Percentiles rank a stretch among this genome's conserved stretches.
Evolutionary conservation across 2,113 vertebrate species (phyloP).

Genomic region (Elaphurus davidianus): DNA sequence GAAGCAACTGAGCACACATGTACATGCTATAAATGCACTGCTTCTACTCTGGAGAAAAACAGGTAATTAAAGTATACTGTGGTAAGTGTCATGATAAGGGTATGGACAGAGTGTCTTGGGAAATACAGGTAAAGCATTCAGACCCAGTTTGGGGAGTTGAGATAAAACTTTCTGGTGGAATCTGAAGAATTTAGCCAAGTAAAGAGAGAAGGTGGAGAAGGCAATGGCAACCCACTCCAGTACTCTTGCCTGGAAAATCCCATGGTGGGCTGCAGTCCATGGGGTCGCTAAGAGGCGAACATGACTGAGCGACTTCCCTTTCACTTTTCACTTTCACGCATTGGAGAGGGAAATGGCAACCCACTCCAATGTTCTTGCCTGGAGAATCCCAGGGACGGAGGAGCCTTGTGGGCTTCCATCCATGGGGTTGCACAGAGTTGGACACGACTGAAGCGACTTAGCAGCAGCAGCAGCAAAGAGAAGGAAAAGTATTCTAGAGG

Average conservation of each 20-base stretch:
- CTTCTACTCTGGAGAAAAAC: neutral
- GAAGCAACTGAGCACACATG: neutral
- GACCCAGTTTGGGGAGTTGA: neutral
- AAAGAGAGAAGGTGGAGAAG: neutral
- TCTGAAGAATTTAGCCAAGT: neutral
- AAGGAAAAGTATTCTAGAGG: neutral
- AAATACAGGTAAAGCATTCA: neutral
- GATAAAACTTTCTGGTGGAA: neutral
- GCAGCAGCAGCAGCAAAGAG: neutral
- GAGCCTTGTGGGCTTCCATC: neutral
- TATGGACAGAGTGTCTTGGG: neutral
- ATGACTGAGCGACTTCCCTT: neutral
- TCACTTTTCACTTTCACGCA: neutral
- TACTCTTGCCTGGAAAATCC: neutral
- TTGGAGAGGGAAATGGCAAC: neutral
- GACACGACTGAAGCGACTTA: neutral
- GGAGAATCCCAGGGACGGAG: neutral
- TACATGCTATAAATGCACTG: neutral
- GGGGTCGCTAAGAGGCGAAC: neutral
- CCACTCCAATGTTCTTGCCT: neutral
- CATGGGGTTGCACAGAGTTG: neutral
- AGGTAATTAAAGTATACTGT: neutral
- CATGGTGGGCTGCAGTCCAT: neutral
- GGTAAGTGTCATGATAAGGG: neutral
- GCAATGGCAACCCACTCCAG: neutral